phyloP scores from a whole-genome alignment of 1,140 invertebrate species.

The Panagrolaimus sp. region DNA sequence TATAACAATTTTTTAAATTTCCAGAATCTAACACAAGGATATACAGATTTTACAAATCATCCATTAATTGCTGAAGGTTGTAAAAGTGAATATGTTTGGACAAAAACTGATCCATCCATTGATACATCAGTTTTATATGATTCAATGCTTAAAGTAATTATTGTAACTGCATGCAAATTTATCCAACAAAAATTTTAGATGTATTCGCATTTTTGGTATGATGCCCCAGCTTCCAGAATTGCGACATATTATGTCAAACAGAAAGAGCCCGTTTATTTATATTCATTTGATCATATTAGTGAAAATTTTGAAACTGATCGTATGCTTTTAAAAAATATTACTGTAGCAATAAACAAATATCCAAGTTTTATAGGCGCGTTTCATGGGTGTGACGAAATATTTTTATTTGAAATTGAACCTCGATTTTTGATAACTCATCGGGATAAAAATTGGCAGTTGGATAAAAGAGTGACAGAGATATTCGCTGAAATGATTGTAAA shows the following conservation, averaged over 20 bases:
- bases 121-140: constrained; percentile 41
- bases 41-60: constrained; percentile 52
- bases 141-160: constrained; percentile 51
- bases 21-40: constrained; percentile 46
- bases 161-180: background rate
- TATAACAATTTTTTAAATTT: no score
- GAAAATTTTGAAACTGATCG: constrained; percentile 58
- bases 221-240: constrained; percentile 53
- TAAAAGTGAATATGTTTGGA: constrained; percentile 58
- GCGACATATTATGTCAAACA: constrained; percentile 54
- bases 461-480: constrained; percentile 56
- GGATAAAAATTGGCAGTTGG: constrained; percentile 58
- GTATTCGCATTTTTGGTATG: constrained; percentile 60
- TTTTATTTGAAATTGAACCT: constrained; percentile 58
- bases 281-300: constrained; percentile 59
- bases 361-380: constrained; percentile 56
- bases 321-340: constrained; percentile 25
- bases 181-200: constrained; percentile 39
- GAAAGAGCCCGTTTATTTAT: constrained; percentile 53
- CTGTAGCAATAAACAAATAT: no score
- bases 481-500: constrained; percentile 53
- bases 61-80: constrained; percentile 54
- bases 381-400: constrained; percentile 57
- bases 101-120: constrained; percentile 52
- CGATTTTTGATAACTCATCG: constrained; percentile 49